Evolutionary conservation across 1,140 invertebrate genomes (phyloP).

Genomic region (Dreissena polymorpha): DNA sequence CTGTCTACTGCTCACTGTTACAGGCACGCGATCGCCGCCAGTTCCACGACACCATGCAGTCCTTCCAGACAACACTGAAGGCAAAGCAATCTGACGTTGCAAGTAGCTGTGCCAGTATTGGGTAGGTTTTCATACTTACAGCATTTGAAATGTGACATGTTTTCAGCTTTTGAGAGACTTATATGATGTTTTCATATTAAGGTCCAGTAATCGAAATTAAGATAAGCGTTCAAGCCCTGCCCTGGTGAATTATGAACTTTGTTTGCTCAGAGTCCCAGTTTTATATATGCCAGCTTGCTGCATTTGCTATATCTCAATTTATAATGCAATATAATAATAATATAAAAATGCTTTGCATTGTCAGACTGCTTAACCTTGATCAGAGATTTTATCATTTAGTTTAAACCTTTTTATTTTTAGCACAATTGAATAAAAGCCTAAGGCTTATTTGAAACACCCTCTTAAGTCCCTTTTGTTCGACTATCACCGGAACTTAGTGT

Average conservation of each 20-base stretch:
- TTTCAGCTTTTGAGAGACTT: not conserved
- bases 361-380: not conserved
- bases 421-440: too few species aligned
- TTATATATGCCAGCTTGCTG: too few species aligned
- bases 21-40: slow-evolving; percentile 75
- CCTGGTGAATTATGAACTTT: not conserved
- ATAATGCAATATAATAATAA: not conserved
- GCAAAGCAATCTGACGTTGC: slow-evolving; percentile 62
- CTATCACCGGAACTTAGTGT: too few species aligned
- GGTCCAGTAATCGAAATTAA: not conserved
- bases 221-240: not conserved
- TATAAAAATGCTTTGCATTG: not conserved
- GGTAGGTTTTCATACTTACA: not conserved
- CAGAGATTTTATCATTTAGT: too few species aligned
- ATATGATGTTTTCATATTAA: not conserved
- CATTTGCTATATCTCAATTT: not conserved
- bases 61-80: slow-evolving; percentile 73
- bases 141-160: not conserved
- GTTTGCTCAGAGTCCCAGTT: not conserved
- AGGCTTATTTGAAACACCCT: too few species aligned
- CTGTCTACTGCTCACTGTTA: not conserved
- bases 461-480: too few species aligned
- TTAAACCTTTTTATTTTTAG: too few species aligned
- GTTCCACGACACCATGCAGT: slow-evolving; percentile 75
- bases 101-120: slow-evolving; percentile 48